These are phyloP conservation scores for Leucophora obtusa DNA, from an alignment of 2,888 invertebrate genomes.

Conservation along the genomic window DNA sequence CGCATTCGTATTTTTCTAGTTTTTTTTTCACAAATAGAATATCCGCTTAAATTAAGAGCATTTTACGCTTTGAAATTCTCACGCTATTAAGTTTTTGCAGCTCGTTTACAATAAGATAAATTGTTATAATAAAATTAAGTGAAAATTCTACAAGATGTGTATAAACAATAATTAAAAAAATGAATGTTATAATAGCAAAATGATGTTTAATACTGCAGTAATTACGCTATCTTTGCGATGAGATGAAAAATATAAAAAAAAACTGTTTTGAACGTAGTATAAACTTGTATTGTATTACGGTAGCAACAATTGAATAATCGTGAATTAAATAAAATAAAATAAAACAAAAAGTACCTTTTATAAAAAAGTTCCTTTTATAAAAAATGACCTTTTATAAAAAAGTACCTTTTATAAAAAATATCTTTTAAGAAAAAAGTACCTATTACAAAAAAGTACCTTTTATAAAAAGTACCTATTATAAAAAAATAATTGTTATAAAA, in stretches of 20 bases:
- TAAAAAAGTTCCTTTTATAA: too few relatives aligned
- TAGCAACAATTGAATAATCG: background rate
- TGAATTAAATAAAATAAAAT: too few relatives aligned
- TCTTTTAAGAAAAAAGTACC: too few relatives aligned
- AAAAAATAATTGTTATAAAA: too few relatives aligned
- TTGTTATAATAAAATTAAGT: constrained; percentile 12
- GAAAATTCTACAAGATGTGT: constrained; percentile 6
- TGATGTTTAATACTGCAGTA: constrained; percentile 56
- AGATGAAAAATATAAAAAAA: constrained; percentile 22
- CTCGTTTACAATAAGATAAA: constrained; percentile 3
- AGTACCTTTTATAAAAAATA: too few relatives aligned
- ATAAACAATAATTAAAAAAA: constrained; percentile 8
- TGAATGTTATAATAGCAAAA: constrained; percentile 31
- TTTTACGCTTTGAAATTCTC: constrained; percentile 9
- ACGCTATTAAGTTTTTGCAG: background rate
- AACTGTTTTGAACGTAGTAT: constrained; percentile 29
- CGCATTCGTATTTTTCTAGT: background rate
- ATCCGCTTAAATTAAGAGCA: background rate
- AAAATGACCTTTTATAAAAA: too few relatives aligned
- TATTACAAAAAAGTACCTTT: too few relatives aligned
- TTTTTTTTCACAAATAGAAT: constrained; percentile 2
- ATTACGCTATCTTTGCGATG: constrained; percentile 35
- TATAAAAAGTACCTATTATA: too few relatives aligned
- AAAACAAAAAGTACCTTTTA: too few relatives aligned
- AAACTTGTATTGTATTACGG: constrained; percentile 5